These are phyloP conservation scores for Pogonomyrmex californicus DNA, from an alignment of 1,140 invertebrate species.

Conservation along the genomic window DNA sequence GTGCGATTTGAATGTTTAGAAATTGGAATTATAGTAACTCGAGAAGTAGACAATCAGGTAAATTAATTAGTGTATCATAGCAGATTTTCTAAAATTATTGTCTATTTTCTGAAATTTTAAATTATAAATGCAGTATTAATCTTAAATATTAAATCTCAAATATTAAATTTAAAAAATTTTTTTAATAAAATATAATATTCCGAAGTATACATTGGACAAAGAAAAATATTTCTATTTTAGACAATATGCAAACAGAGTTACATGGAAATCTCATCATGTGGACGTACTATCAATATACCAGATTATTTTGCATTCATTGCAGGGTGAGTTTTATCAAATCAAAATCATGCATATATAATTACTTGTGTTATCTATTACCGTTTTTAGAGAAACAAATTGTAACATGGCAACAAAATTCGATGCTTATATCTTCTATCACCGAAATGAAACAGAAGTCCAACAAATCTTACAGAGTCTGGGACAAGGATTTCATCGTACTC, in stretches of 20 bases:
- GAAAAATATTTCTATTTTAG: slow-evolving; percentile 72
- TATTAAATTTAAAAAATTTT: neutral
- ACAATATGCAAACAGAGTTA: slow-evolving; percentile 88
- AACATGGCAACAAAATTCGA: slow-evolving; percentile 87
- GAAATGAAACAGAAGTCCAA: slow-evolving; percentile 85
- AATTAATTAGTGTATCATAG: slow-evolving; percentile 17
- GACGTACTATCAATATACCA: slow-evolving; percentile 87
- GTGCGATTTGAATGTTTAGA: slow-evolving; percentile 87
- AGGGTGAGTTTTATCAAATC: slow-evolving; percentile 85
- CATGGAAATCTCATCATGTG: slow-evolving; percentile 90
- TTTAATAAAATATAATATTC: slow-evolving; percentile 29
- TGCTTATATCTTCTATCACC: slow-evolving; percentile 88
- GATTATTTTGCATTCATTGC: slow-evolving; percentile 89
- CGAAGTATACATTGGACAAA: neutral
- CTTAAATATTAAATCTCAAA: neutral
- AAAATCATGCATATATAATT: neutral
- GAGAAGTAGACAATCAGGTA: slow-evolving; percentile 81
- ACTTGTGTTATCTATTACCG: slow-evolving; percentile 48
- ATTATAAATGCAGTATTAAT: neutral
- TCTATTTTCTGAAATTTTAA: no score
- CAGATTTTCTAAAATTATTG: neutral
- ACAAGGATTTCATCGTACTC: slow-evolving; percentile 85
- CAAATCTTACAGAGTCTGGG: slow-evolving; percentile 85
- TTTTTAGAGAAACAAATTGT: slow-evolving; percentile 88
- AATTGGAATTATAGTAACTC: slow-evolving; percentile 86